phyloP scores from a whole-genome alignment of 2,113 vertebrate species.

The Gobiocypris rarus region DNA sequence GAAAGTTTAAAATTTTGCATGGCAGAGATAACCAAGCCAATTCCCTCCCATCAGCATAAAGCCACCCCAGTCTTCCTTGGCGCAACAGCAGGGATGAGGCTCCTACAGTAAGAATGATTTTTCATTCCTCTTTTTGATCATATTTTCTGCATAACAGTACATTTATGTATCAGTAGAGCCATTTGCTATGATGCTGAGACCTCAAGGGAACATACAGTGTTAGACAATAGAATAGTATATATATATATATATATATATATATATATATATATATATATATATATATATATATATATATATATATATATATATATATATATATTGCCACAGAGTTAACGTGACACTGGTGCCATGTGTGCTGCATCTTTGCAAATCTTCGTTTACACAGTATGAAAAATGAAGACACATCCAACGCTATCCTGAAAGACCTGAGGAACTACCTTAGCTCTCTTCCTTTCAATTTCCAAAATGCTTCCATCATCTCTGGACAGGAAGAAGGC shows the following conservation, averaged over 20 bases:
- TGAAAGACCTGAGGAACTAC: slow-evolving; percentile 80
- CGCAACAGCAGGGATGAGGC: slow-evolving; percentile 96
- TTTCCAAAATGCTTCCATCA: slow-evolving; percentile 90
- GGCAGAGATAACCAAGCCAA: slow-evolving; percentile 67
- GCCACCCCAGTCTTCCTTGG: slow-evolving; percentile 85
- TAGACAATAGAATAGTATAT: not conserved
- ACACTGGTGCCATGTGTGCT: not conserved
- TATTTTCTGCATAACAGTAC: not conserved
- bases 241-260: too few species aligned
- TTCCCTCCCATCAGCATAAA: slow-evolving; percentile 79
- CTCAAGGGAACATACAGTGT: not conserved
- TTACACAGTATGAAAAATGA: slow-evolving; percentile 78
- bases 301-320: not conserved
- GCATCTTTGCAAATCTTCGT: not conserved
- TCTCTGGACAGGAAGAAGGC: slow-evolving; percentile 92
- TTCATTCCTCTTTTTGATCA: not conserved
- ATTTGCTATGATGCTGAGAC: not conserved
- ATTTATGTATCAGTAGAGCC: not conserved
- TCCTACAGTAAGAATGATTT: slow-evolving; percentile 81
- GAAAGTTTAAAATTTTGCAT: slow-evolving; percentile 79
- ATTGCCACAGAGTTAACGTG: not conserved
- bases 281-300: not conserved
- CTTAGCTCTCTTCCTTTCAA: slow-evolving; percentile 85
- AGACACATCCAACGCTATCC: slow-evolving; percentile 78
- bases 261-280: not conserved